A percentile compares a stretch with the other conserved stretches of the same genome.
phyloP scores from a whole-genome alignment of 1,140 invertebrate species.

The Holotrichia oblita region DNA sequence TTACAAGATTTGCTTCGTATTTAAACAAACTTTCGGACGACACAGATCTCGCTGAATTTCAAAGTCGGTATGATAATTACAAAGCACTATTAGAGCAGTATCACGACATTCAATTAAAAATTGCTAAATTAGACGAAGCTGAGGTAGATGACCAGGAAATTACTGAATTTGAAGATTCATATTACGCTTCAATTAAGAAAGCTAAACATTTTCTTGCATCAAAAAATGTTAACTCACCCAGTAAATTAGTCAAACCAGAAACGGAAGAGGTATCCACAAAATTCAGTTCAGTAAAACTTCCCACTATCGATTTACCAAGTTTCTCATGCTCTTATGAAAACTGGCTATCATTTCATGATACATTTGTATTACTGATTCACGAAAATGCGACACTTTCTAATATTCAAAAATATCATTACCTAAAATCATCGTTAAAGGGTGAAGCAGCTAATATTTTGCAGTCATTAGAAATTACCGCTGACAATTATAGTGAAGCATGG shows the following conservation, averaged over 20 bases:
- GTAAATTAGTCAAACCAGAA: neutral
- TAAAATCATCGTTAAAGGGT: conserved; percentile 51
- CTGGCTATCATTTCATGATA: conserved; percentile 52
- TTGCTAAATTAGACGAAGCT: neutral
- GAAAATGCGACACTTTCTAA: conserved; percentile 46
- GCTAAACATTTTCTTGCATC: neutral
- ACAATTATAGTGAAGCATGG: conserved; percentile 57
- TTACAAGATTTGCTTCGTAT: conserved; percentile 3
- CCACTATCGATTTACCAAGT: conserved; percentile 49
- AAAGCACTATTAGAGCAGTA: neutral
- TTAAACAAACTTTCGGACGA: neutral
- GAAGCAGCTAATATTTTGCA: conserved; percentile 53
- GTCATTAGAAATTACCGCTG: conserved; percentile 53
- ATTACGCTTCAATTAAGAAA: neutral
- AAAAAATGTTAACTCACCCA: neutral
- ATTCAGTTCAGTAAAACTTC: conserved; percentile 36
- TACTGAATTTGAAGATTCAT: neutral
- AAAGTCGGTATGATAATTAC: conserved; percentile 22
- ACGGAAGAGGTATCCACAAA: neutral
- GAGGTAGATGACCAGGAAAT: neutral
- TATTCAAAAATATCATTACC: conserved; percentile 55
- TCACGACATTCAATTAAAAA: conserved; percentile 14
- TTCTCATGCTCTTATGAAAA: conserved; percentile 54
- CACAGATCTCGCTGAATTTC: conserved; percentile 27
- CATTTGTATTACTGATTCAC: conserved; percentile 51